Conservation (phyloP, 2,797 vertebrate genomes). For the Scarus forsteni region DNA sequence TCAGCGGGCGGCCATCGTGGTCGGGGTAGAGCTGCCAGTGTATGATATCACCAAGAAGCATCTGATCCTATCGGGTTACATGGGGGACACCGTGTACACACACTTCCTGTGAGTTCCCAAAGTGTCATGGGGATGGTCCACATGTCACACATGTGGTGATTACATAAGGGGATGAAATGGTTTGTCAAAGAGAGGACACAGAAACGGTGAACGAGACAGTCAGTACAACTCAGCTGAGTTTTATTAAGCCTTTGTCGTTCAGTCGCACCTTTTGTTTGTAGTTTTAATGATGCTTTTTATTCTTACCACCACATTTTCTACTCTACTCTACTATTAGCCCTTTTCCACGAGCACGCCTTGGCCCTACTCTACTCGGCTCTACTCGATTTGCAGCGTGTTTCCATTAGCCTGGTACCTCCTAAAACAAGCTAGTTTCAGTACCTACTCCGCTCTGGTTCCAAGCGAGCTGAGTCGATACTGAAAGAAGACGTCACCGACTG, state of each 20-base stretch:
- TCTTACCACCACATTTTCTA: no score
- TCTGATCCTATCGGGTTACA: constrained; percentile 91
- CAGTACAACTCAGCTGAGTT: background rate
- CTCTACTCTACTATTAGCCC: no score
- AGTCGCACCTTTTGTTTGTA: background rate
- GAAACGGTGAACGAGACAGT: background rate
- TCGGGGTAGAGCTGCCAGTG: constrained; percentile 94
- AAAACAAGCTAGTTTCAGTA: no score
- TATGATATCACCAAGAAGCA: constrained; percentile 98
- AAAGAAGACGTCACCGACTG: no score
- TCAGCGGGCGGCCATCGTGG: constrained; percentile 95
- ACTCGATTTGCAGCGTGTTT: no score
- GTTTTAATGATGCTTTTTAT: background rate
- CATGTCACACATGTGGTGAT: background rate
- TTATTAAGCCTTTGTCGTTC: no score
- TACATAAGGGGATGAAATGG: background rate
- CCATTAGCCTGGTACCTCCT: no score
- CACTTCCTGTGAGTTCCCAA: constrained; percentile 91
- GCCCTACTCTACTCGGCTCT: no score
- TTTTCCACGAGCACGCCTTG: no score
- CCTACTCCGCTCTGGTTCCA: no score
- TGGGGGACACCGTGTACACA: constrained; percentile 94
- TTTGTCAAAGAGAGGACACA: background rate
- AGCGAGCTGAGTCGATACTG: no score
- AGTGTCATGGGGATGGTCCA: background rate